Percentiles rank a stretch among this genome's conserved stretches.
These are phyloP conservation scores for Hedychridium roseum DNA, from an alignment of 2,888 invertebrate genomes.

Conservation along the genomic window DNA sequence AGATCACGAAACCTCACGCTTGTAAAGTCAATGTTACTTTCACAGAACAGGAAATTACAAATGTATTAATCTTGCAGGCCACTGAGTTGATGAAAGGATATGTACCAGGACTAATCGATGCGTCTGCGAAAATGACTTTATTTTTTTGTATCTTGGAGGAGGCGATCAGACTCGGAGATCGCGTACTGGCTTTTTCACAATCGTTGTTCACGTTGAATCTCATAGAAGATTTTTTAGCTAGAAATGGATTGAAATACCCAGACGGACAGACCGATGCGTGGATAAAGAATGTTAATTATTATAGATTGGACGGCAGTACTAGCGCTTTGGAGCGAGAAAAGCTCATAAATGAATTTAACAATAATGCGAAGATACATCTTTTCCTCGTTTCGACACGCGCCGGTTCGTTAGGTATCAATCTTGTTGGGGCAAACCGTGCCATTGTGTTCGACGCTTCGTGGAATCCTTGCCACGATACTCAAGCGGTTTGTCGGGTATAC, in stretches of 20 bases:
- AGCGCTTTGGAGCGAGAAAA: conserved; percentile 93
- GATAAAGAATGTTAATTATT: conserved; percentile 88
- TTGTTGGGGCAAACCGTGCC: conserved; percentile 96
- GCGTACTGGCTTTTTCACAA: conserved; percentile 94
- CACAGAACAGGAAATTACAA: neutral
- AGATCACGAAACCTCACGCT: conserved; percentile 32
- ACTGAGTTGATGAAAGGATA: conserved; percentile 85
- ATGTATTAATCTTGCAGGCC: conserved; percentile 65
- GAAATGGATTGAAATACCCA: conserved; percentile 68
- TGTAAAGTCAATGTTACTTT: neutral
- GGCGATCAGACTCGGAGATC: conserved; percentile 86
- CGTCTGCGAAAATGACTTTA: conserved; percentile 94
- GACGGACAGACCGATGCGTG: conserved; percentile 76
- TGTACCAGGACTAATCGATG: conserved; percentile 86
- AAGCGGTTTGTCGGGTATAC: conserved; percentile 92
- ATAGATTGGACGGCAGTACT: conserved; percentile 94
- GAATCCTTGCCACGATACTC: conserved; percentile 99
- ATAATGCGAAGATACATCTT: conserved; percentile 83
- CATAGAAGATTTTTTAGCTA: conserved; percentile 91
- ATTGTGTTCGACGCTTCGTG: conserved; percentile 98
- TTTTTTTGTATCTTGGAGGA: conserved; percentile 92
- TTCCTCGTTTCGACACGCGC: conserved; percentile 97
- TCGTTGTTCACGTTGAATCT: conserved; percentile 94
- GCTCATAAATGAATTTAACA: conserved; percentile 95
- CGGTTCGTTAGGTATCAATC: conserved; percentile 95